Conservation (phyloP, 2,113 vertebrate species). For the Dipodomys ordii region DNA sequence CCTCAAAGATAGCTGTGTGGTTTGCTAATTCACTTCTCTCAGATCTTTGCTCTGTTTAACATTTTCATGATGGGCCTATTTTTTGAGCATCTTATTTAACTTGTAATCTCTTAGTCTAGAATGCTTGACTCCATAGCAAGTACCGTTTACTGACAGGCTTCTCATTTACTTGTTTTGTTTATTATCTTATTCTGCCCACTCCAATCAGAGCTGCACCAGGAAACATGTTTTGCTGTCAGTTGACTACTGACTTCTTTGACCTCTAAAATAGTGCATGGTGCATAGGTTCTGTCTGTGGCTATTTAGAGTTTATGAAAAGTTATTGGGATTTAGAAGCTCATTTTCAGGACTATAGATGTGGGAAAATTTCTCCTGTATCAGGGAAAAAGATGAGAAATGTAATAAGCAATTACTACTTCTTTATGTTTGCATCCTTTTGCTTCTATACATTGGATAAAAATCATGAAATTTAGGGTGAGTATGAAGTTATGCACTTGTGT, state of each 20-base stretch:
- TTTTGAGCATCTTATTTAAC: not conserved
- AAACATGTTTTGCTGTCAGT: too few relatives aligned
- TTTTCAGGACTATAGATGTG: not conserved
- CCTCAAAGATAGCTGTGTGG: not conserved
- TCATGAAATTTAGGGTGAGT: not conserved
- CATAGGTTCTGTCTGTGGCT: not conserved
- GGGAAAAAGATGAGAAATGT: not conserved
- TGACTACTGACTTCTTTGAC: not conserved
- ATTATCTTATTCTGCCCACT: not conserved
- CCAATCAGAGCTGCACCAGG: not conserved
- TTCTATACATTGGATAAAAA: conserved; percentile 9
- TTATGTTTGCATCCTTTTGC: conserved; percentile 8
- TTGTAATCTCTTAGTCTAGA: not conserved
- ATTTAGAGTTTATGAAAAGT: not conserved
- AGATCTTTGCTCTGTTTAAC: not conserved
- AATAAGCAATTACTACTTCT: not conserved
- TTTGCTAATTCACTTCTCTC: not conserved
- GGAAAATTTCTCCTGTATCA: not conserved
- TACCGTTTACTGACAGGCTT: not conserved
- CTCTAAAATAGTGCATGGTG: not conserved
- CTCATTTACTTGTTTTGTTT: not conserved
- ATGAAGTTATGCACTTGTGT: not conserved
- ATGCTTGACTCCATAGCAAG: not conserved
- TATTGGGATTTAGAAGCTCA: not conserved
- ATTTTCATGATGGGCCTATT: too few relatives aligned